Base-by-base conservation (phyloP, 2,797 vertebrate genomes). In the Parauchenoglanis punctatus region DNA sequence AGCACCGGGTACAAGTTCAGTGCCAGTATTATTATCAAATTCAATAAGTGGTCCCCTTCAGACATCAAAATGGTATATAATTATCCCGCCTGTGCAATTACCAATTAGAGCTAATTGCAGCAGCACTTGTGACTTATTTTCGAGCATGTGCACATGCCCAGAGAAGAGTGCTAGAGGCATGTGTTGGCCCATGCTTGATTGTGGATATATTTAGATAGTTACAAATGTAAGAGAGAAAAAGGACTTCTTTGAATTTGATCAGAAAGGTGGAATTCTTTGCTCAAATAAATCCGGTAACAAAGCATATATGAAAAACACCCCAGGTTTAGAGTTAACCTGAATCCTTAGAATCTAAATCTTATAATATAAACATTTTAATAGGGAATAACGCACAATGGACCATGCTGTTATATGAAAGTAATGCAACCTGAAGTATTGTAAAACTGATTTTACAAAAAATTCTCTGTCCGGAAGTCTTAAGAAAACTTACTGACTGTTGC, bases 51-150 rank as follows among this genome's bases (percentile, higher is more conserved):
- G 85, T 76, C 91, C 89, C 88, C 83, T 89, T 91, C 77, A 91
- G 89, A 90, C 61, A 75, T 75, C 88, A 90, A 89, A 92, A 91
- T 90, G 86, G 61, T 89, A 89, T 89, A 86, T 89, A 91, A 91
- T 94, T 91, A 92, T 91, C 86, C 86, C 49, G 78, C 86, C 86
- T 84, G 72, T 86, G 86, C 87, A 92, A 91, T 92, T 92, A 93
- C 63, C 87, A 86, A 91, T 91, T 89, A 87, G 86, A 88, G 84
- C 78, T 90, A 90, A 91, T 92, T 91, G 89, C 86, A 65, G 73
- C 81, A 82, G 83, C 88, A 88, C 89, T 92, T 83, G 84, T 85
- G 89, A 84, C 72, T 85, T 84, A 75, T 89, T 90, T 89, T 91
- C 76, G 10, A 40, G 73, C 87, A 58, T 65, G n/a, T 20, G 81